Evolutionary conservation across 2,888 invertebrate genomes (phyloP), one percentile per base, ranked within the genome.

Genomic region (Tachina fera): DNA sequence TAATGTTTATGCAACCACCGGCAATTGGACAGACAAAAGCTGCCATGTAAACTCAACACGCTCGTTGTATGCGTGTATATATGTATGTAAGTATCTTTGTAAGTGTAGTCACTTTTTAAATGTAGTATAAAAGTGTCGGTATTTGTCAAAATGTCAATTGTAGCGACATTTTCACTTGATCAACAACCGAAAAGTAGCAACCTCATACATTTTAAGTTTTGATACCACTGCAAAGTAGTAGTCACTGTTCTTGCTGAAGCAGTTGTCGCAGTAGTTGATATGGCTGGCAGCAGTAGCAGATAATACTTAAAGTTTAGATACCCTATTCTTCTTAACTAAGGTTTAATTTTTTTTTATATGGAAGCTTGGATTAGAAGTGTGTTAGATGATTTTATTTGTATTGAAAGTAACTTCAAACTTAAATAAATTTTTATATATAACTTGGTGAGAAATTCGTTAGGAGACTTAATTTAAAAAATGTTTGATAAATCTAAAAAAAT

Each of bases 71-170:
- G 51, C 14, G 19, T 22, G 41, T 16, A 16, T 19, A 8, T 67
- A 19, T 45, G 41, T 56, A 41, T 61, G 65, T 58, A 3, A 6
- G 31, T 31, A 6, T 31, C 22, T 58, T 45, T 70, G 19, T 51
- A 58, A 65, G 80, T 72, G 41, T 70, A 74, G 43, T 81, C n/a
- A 68, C 68, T 81, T 79, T 74, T 71, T 72, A 61, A 72, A 74
- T 67, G 78, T 85, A 83, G 88, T 86, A 86, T 87, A 88, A 87
- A 88, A 88, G 88, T 88, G 91, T 91, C 91, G 91, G 90, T 91
- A 91, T 91, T 91, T 91, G 91, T 91, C 91, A 91, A 91, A 89
- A 90, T 91, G 91, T 91, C 91, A 91, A 90, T 90, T 89, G 89
- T 85, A 82, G 89, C 90, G 90, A 91, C 91, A 91, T 91, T 89